Base-by-base conservation (phyloP, 2,797 vertebrate species). In the Poecile montanus region DNA sequence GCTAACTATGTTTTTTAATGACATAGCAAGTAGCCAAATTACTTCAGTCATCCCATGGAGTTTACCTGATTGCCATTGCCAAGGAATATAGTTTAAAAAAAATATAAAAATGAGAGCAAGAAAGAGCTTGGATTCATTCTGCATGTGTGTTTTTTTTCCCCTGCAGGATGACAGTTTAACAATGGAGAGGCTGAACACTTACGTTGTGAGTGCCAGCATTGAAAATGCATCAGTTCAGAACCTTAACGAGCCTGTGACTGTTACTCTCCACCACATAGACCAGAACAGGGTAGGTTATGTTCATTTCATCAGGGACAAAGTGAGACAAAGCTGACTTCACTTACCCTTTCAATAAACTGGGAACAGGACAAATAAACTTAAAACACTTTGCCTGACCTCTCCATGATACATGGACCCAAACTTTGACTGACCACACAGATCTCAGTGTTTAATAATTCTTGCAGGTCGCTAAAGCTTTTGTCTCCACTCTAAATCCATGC, bases 201-300 rank as follows among this genome's bases (percentile, higher is more conserved):
- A 98, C 0, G 94, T 99, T 57, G 97, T 99, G 75, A 99, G 99
- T 85, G 98, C 99, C 96, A 99, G 98, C 78, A 79, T 99, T 89
- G 98, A 98, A 89, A 97, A 98, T 27, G 94, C 93, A 27, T 82
- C 85, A 7, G 54, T 99, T 91, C 95, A 88, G 65, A 96, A 98
- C 91, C 98, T 99, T 71, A 78, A 25, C 6, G 96, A 99, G 16
- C 98, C 95, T 6, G 97, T 99, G 73, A 95, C 98, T 74, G 97
- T 99, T 81, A 98, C 96, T 56, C 95, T 99, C 50, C 97, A 90
- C 23, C 98, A 99, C 76, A 91, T 93, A 72, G 89, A 84, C 32
- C 93, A 87, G 71, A 98, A 97, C 19, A 65, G 6, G 92, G 99
- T 99, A 98, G 79, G 51, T 82, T 44, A 57, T 50, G 57, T 84